Evolutionary conservation across 1,140 invertebrate species (phyloP).

Genomic region (Aplysia californica): DNA sequence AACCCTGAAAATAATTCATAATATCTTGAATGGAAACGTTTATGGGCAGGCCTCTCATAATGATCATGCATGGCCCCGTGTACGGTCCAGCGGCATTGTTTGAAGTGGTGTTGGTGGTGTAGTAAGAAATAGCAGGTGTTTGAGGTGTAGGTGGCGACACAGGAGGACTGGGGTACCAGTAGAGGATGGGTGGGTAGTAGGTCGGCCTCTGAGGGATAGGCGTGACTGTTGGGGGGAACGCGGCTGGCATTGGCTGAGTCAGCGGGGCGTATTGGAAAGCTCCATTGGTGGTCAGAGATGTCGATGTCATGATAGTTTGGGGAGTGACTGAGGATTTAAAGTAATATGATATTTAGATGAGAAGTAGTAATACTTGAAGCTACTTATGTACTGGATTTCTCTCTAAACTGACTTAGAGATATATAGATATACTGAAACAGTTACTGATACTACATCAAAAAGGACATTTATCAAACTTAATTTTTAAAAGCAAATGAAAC

Average conservation of each 20-base stretch:
- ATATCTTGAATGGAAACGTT: constrained; percentile 67
- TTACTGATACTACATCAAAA: too few relatives aligned
- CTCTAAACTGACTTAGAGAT: too few relatives aligned
- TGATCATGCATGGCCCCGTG: constrained; percentile 69
- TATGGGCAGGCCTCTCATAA: constrained; percentile 69
- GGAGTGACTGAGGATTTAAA: constrained; percentile 22
- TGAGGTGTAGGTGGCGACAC: constrained; percentile 85
- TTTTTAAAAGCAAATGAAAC: too few relatives aligned
- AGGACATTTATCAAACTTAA: too few relatives aligned
- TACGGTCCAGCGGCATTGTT: constrained; percentile 52
- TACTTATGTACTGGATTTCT: too few relatives aligned
- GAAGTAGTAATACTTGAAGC: too few relatives aligned
- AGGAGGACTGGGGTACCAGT: constrained; percentile 92
- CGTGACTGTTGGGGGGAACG: constrained; percentile 54
- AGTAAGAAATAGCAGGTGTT: constrained; percentile 28
- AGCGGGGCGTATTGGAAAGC: constrained; percentile 39
- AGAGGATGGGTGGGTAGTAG: constrained; percentile 60
- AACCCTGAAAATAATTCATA: constrained; percentile 69
- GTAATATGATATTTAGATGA: constrained; percentile 2
- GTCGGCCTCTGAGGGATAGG: constrained; percentile 36
- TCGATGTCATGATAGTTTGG: constrained; percentile 25
- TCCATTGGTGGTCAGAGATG: constrained; percentile 31
- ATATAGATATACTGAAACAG: too few relatives aligned
- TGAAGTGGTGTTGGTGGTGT: constrained; percentile 2
- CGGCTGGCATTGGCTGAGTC: constrained; percentile 57